These are phyloP conservation scores for Actinia equina DNA, from an alignment of 64 coral and sea anemone species.

Conservation along the genomic window DNA sequence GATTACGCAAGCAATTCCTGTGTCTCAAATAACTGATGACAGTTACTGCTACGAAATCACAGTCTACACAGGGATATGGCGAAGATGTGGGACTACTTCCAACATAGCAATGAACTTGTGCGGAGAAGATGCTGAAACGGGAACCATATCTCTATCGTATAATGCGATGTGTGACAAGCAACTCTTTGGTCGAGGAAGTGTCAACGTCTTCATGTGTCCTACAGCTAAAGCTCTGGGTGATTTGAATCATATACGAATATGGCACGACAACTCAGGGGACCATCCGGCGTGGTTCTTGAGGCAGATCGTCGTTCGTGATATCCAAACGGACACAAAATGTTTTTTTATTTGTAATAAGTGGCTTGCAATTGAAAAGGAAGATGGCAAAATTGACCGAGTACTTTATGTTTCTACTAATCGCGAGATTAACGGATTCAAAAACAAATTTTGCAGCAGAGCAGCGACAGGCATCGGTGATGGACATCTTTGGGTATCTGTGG, in stretches of 20 bases:
- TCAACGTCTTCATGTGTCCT: constrained; percentile 47
- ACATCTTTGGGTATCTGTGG: constrained; percentile 89
- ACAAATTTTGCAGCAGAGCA: constrained; percentile 81
- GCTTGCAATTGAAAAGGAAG: constrained; percentile 79
- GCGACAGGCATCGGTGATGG: constrained; percentile 75
- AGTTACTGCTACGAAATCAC: constrained; percentile 63
- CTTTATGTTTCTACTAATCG: constrained; percentile 47
- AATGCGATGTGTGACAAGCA: constrained; percentile 78
- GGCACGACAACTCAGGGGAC: constrained; percentile 82
- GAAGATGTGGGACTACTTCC: constrained; percentile 73
- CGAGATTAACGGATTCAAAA: constrained; percentile 85
- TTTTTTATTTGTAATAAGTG: constrained; percentile 79
- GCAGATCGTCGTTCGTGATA: constrained; percentile 59
- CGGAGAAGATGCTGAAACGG: constrained; percentile 65
- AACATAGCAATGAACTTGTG: constrained; percentile 77
- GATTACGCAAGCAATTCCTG: constrained; percentile 48
- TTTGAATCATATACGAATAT: constrained; percentile 44
- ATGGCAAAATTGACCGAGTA: constrained; percentile 79
- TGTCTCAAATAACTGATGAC: constrained; percentile 4
- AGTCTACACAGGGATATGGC: constrained; percentile 81
- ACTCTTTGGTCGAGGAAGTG: constrained; percentile 75
- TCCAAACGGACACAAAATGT: constrained; percentile 57
- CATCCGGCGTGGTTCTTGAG: constrained; percentile 83
- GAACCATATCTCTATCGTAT: constrained; percentile 56
- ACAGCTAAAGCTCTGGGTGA: constrained; percentile 40